Evolutionary conservation across 2,797 vertebrate genomes (phyloP), one percentile per base, ranked within the genome.

Genomic region (Lophotriccus pileatus): DNA sequence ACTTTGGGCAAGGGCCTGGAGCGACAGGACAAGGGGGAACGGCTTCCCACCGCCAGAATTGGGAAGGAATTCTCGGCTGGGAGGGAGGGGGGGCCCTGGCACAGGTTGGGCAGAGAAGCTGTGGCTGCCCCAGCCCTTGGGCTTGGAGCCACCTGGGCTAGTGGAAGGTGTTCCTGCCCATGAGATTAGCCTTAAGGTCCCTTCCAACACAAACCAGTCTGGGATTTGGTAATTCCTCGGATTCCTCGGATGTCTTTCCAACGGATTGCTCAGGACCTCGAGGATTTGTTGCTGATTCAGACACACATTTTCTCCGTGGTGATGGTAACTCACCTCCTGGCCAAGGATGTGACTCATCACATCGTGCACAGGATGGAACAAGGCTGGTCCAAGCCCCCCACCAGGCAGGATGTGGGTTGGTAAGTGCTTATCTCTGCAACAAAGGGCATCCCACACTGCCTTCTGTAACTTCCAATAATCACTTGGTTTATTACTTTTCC

Each of bases 201-300:
- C 49, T 63, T 30, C 13, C 49, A 24, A 28, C 55, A 32, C 22
- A 37, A 37, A n/a, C 14, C 32, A 55, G 25, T 9, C 47, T 41
- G 47, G 15, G 30, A 41, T 47, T 41, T 1, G 0, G 32, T 39
- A 39, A 28, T 49, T 55, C 25, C 55, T 50, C 34, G 32, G 27
- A 34, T 68, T 85, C 68, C 75, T n/a, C n/a, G n/a, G 16, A 1
- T 7, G 30, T 2, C 24, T 23, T 23, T 24, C 13, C 3, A 10
- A 4, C 12, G 7, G 1, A 4, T 16, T 2, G n/a, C 30, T 19
- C 77, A 3, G 34, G 4, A 27, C 55, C 32, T 14, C 1, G 2
- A 47, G 37, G 46, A 15, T 60, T 20, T 47, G 59, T 2, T 9
- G 55, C 59, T 14, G 20, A 37, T 36, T 43, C 75, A 12, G 18